Conservation (phyloP, 1,140 invertebrate genomes). For the Aphis gossypii region DNA sequence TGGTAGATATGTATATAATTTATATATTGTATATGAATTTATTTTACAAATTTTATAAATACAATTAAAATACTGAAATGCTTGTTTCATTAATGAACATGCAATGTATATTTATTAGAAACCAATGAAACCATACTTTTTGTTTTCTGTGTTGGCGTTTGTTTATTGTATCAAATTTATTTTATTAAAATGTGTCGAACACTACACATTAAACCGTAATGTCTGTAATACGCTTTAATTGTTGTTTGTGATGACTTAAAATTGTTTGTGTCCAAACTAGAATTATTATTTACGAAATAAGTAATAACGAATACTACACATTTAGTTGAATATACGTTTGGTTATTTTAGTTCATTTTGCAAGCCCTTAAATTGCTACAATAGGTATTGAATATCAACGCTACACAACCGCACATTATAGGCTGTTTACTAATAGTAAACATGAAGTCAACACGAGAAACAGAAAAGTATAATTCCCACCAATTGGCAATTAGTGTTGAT, state of each 20-base stretch:
- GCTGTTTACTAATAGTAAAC: background rate
- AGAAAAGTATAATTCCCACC: background rate
- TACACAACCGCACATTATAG: background rate
- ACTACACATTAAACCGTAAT: background rate
- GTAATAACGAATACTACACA: background rate
- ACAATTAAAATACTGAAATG: slow-evolving; percentile 13
- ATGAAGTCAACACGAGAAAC: background rate
- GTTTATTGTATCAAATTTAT: background rate
- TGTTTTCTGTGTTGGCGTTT: background rate
- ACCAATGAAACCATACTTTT: background rate
- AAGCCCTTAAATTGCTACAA: background rate
- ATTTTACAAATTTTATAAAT: background rate
- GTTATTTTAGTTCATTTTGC: background rate
- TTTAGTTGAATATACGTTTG: background rate
- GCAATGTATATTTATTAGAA: slow-evolving; percentile 8
- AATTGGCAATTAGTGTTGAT: background rate
- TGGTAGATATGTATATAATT: background rate
- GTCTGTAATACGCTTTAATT: background rate
- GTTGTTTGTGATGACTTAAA: background rate
- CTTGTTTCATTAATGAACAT: background rate
- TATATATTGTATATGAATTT: background rate
- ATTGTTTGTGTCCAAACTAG: background rate
- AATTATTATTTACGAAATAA: background rate
- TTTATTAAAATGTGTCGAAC: background rate
- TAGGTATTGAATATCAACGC: background rate